phyloP scores from a whole-genome alignment of 92 coral and sea anemone species.

The Scolanthus callimorphus region DNA sequence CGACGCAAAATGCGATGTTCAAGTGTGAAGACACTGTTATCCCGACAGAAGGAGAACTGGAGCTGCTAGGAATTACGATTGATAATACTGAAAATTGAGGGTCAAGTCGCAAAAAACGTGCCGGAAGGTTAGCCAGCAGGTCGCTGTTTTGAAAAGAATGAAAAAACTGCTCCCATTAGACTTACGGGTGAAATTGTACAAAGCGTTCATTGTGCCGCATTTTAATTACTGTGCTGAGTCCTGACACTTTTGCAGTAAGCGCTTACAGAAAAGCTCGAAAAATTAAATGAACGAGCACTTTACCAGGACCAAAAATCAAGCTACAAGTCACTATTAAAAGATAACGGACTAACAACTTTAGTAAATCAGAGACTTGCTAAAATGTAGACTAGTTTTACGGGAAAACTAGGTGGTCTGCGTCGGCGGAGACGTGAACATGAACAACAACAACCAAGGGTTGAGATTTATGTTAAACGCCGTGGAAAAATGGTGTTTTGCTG shows the following conservation, averaged over 20 bases:
- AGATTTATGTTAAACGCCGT: too few relatives aligned
- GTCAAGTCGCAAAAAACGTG: conserved; percentile 5
- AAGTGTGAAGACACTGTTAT: conserved; percentile 10
- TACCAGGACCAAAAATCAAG: not conserved
- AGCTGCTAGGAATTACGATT: conserved; percentile 6
- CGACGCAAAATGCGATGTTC: conserved; percentile 2
- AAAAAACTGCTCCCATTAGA: conserved; percentile 26
- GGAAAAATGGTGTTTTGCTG: too few relatives aligned
- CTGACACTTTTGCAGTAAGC: conserved; percentile 41
- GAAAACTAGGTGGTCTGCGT: too few relatives aligned
- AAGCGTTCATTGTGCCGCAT: conserved; percentile 33
- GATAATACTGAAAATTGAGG: not conserved
- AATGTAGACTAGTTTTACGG: too few relatives aligned
- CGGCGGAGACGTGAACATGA: too few relatives aligned
- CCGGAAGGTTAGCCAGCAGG: conserved; percentile 2
- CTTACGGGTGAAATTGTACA: conserved; percentile 13
- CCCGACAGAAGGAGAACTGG: conserved; percentile 11
- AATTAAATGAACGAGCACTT: conserved; percentile 19
- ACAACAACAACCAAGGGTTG: too few relatives aligned
- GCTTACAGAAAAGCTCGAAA: conserved; percentile 27
- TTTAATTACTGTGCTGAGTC: conserved; percentile 48
- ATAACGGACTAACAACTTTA: not conserved
- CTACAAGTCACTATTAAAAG: not conserved
- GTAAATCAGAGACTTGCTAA: not conserved
- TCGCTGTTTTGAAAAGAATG: conserved; percentile 11